Percentiles rank a stretch among this genome's conserved stretches.
Conservation (phyloP, 2,797 vertebrate genomes). For the Fistularia commersonii region DNA sequence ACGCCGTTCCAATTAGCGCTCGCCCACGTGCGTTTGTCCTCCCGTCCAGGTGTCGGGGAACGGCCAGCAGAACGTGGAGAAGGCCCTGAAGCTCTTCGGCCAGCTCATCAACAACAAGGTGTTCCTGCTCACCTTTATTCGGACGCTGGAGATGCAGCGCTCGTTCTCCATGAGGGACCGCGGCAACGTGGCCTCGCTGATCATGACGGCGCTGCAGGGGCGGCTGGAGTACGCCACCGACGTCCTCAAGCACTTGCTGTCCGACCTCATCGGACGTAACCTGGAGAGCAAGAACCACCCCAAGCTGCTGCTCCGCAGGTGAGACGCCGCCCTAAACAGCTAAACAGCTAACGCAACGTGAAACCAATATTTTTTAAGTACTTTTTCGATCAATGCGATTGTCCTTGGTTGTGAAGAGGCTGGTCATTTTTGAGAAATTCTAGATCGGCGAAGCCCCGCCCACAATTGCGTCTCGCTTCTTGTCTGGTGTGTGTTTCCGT, state of each 20-base stretch:
- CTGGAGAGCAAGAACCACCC: slow-evolving; percentile 99
- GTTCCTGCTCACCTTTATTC: slow-evolving; percentile 95
- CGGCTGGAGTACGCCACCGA: slow-evolving; percentile 95
- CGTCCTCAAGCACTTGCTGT: slow-evolving; percentile 94
- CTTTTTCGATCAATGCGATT: too few relatives aligned
- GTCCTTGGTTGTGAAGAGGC: too few relatives aligned
- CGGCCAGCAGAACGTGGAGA: slow-evolving; percentile 93
- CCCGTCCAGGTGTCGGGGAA: slow-evolving; percentile 88
- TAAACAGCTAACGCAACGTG: too few relatives aligned
- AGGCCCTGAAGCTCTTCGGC: slow-evolving; percentile 93
- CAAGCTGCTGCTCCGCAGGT: slow-evolving; percentile 95
- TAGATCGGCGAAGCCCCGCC: too few relatives aligned
- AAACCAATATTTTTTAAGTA: too few relatives aligned
- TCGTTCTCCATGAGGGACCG: slow-evolving; percentile 98
- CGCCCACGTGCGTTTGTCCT: neutral
- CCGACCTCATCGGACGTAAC: slow-evolving; percentile 97
- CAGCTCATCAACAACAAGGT: slow-evolving; percentile 99
- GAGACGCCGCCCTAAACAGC: neutral
- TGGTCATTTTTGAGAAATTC: too few relatives aligned
- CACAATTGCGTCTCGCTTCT: too few relatives aligned
- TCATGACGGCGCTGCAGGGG: slow-evolving; percentile 95
- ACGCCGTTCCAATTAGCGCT: neutral
- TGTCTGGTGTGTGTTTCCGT: too few relatives aligned
- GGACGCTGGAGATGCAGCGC: slow-evolving; percentile 91
- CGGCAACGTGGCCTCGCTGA: slow-evolving; percentile 95